A percentile compares a stretch with the other conserved stretches of the same genome.
These are phyloP conservation scores for Pemphigus obesinymphae DNA, from an alignment of 1,140 invertebrate species.

Conservation along the genomic window DNA sequence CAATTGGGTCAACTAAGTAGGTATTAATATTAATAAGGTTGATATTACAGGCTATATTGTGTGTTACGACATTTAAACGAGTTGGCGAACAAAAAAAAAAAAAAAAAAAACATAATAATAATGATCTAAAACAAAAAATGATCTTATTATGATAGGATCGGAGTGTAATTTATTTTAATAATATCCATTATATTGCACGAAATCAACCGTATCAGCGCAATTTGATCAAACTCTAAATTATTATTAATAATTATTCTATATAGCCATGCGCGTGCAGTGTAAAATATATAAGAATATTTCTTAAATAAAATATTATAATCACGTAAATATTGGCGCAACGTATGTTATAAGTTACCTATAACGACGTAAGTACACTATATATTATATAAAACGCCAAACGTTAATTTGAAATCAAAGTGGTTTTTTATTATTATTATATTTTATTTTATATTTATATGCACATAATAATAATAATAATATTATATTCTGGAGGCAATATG, in stretches of 20 bases:
- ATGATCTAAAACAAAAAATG: neutral
- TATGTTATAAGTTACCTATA: no score
- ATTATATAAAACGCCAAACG: neutral
- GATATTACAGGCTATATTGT: no score
- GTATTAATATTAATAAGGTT: no score
- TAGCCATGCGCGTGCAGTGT: no score
- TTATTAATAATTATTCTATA: no score
- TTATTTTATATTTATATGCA: no score
- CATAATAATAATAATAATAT: no score
- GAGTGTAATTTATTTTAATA: neutral
- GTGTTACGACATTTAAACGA: slow-evolving; percentile 13
- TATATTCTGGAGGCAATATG: neutral
- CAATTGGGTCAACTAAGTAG: slow-evolving; percentile 22
- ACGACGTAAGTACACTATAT: no score
- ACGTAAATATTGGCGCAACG: neutral
- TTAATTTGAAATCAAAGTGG: neutral
- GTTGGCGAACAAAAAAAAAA: neutral
- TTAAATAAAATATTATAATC: neutral
- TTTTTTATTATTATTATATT: neutral
- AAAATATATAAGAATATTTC: no score
- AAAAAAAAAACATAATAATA: neutral
- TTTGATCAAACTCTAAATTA: neutral
- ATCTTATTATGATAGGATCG: neutral
- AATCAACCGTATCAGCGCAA: neutral
- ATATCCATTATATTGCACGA: no score